phyloP scores from a whole-genome alignment of 2,113 vertebrate species.

The Tetrax tetrax region DNA sequence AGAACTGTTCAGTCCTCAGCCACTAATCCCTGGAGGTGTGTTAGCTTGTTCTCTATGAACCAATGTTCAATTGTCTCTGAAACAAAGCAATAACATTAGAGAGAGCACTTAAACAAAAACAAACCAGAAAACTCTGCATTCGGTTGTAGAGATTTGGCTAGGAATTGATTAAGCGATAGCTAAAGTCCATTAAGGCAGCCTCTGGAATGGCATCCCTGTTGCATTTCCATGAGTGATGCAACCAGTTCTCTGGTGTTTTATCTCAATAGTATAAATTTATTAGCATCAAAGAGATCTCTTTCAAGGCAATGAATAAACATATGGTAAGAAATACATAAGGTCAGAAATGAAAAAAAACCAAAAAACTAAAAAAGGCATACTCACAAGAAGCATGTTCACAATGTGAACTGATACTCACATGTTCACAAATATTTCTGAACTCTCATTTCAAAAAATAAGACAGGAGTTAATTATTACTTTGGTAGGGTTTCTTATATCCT shows the following conservation, averaged over 20 bases:
- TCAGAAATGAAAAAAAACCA: not conserved
- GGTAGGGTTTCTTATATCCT: not conserved
- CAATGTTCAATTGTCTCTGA: not conserved
- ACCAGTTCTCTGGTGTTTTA: not conserved
- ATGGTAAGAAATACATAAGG: not conserved
- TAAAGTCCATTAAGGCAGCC: not conserved
- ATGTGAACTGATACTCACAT: no score
- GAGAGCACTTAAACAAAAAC: not conserved
- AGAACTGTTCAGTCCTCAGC: not conserved
- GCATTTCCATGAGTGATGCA: not conserved
- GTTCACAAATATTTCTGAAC: conserved; percentile 9
- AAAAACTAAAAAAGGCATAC: not conserved
- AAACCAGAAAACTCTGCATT: not conserved
- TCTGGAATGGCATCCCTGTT: not conserved
- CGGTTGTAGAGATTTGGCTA: not conserved
- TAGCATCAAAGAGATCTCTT: not conserved
- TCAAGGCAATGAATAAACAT: not conserved
- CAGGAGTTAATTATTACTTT: conserved; percentile 38
- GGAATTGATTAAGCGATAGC: not conserved
- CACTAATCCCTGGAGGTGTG: not conserved
- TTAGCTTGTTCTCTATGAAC: not conserved
- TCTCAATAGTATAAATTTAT: not conserved
- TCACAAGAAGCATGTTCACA: not conserved
- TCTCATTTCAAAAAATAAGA: conserved; percentile 13
- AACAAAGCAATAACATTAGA: not conserved